phyloP scores from a whole-genome alignment of 2,113 vertebrate genomes.

The Dasyurus viverrinus region DNA sequence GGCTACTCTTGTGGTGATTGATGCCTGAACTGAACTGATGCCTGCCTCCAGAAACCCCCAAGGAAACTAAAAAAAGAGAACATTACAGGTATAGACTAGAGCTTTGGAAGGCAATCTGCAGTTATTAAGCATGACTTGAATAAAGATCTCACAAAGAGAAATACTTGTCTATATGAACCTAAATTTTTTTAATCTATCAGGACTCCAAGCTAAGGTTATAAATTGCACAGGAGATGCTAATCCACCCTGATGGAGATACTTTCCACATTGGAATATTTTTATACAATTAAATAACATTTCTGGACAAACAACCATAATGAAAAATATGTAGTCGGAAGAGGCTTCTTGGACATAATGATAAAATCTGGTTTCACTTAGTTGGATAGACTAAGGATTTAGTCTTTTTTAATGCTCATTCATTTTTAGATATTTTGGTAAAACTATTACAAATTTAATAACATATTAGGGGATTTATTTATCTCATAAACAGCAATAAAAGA shows the following conservation, averaged over 20 bases:
- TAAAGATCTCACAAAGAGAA: background rate
- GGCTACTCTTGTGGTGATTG: too few species aligned
- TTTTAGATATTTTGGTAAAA: background rate
- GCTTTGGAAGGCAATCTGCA: background rate
- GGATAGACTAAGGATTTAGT: background rate
- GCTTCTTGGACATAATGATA: background rate
- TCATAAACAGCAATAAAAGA: background rate
- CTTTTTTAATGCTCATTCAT: background rate
- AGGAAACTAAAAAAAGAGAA: too few species aligned
- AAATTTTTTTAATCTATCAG: background rate
- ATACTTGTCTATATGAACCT: background rate
- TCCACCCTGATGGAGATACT: background rate
- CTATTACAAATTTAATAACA: background rate
- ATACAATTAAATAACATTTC: background rate
- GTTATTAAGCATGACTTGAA: background rate
- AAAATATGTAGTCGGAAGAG: background rate
- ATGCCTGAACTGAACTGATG: too few species aligned
- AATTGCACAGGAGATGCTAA: background rate
- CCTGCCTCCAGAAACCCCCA: too few species aligned
- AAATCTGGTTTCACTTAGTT: background rate
- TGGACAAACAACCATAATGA: background rate
- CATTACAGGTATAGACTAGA: background rate
- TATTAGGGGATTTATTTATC: background rate
- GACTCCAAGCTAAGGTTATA: background rate
- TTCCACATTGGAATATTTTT: background rate